These are phyloP conservation scores for Steinernema hermaphroditum DNA, from an alignment of 2,888 invertebrate genomes.

Conservation along the genomic window DNA sequence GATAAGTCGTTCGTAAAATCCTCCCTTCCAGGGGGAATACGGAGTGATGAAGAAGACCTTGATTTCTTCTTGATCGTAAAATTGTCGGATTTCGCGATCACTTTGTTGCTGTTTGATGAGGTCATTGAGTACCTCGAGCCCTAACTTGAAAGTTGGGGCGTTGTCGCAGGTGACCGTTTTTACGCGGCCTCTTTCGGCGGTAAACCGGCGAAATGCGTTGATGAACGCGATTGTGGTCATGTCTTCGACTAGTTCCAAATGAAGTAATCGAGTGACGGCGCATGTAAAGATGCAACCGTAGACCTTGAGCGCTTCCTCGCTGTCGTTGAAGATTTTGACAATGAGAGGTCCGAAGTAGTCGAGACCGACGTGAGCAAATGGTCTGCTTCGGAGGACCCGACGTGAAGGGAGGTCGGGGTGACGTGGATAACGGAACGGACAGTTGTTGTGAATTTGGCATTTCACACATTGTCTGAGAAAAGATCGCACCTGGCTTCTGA, in stretches of 20 bases:
- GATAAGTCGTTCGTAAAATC: not conserved
- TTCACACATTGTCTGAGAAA: slow-evolving; percentile 28
- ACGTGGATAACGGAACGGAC: not conserved
- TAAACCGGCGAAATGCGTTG: slow-evolving; percentile 28
- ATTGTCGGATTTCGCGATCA: not conserved
- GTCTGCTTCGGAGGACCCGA: not conserved
- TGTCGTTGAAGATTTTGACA: too few species aligned
- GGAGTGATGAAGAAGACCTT: not conserved
- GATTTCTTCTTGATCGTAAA: not conserved
- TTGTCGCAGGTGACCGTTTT: slow-evolving; percentile 29
- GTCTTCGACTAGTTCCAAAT: slow-evolving; percentile 33
- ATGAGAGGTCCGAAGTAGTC: too few species aligned
- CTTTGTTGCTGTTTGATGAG: not conserved
- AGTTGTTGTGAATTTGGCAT: not conserved
- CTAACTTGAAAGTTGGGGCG: slow-evolving; percentile 28
- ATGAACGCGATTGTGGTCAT: slow-evolving; percentile 27
- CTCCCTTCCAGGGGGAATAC: not conserved
- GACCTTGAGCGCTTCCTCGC: slow-evolving; percentile 13
- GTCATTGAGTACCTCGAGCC: not conserved
- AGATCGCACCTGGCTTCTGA: too few species aligned
- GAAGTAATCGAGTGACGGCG: slow-evolving; percentile 27
- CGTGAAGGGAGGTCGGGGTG: not conserved
- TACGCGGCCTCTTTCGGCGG: slow-evolving; percentile 33
- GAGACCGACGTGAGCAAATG: not conserved
- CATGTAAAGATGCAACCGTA: slow-evolving; percentile 31